Conservation (phyloP, 2,888 invertebrate species). For the Eilema griseolum region DNA sequence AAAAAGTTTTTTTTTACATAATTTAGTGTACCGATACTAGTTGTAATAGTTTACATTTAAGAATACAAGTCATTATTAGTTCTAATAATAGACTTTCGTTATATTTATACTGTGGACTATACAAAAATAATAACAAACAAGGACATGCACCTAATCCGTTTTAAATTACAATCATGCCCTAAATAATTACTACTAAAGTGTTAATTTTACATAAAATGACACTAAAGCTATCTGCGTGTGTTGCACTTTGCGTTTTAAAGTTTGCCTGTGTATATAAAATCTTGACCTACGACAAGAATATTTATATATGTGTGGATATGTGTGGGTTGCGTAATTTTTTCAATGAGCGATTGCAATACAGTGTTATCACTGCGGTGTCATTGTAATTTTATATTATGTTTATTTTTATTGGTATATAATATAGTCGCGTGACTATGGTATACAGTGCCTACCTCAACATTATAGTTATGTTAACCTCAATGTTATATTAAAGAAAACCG, state of each 20-base stretch:
- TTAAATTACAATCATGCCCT: background rate
- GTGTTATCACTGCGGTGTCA: constrained; percentile 24
- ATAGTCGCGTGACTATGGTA: constrained; percentile 9
- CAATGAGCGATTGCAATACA: constrained; percentile 36
- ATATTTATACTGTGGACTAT: background rate
- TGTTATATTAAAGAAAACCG: too few relatives aligned
- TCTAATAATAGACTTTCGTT: background rate
- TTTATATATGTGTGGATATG: constrained; percentile 49
- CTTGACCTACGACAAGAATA: constrained; percentile 67
- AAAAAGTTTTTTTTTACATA: too few relatives aligned
- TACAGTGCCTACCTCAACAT: too few relatives aligned
- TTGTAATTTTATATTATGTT: constrained; percentile 41
- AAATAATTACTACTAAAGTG: constrained; percentile 33
- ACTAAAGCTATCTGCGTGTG: constrained; percentile 65
- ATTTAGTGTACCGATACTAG: too few relatives aligned
- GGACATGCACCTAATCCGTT: background rate
- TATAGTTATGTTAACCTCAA: too few relatives aligned
- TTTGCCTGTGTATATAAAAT: constrained; percentile 53
- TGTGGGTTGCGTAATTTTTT: constrained; percentile 70
- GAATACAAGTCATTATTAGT: background rate
- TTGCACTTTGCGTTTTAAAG: constrained; percentile 67
- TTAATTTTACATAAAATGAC: constrained; percentile 73
- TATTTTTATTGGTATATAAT: constrained; percentile 19
- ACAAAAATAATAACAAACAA: background rate
- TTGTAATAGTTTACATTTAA: too few relatives aligned